phyloP scores from a whole-genome alignment of 2,113 vertebrate species.

The Calyptomena viridis region DNA sequence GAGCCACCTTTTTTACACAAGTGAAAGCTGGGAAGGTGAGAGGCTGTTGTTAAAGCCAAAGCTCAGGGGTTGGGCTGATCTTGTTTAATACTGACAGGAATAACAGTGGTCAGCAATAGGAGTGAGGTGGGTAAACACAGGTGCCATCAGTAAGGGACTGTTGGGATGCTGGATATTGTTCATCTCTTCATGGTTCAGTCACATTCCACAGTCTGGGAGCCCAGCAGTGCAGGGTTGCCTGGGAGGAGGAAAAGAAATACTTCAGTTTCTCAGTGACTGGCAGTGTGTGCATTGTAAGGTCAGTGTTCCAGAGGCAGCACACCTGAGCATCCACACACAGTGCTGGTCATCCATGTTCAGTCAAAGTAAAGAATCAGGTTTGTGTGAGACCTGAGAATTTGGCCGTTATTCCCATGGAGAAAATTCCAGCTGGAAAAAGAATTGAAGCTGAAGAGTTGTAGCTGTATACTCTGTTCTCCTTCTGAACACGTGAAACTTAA shows the following conservation, averaged over 20 bases:
- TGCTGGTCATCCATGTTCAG: background rate
- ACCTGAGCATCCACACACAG: fast-evolving
- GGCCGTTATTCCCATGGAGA: background rate
- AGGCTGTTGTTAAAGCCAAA: background rate
- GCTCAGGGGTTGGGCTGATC: background rate
- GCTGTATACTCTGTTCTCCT: background rate
- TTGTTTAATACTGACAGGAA: background rate
- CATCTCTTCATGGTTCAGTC: background rate
- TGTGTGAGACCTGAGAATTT: background rate
- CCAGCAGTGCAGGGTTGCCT: background rate
- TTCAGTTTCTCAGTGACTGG: background rate
- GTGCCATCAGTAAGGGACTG: background rate
- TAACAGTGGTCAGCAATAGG: background rate
- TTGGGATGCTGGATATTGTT: background rate
- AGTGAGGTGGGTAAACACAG: background rate
- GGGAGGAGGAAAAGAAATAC: background rate
- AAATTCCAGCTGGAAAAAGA: background rate
- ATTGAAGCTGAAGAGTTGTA: background rate
- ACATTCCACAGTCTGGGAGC: background rate
- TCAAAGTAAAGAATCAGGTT: background rate
- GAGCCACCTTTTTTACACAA: background rate
- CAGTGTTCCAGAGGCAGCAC: background rate
- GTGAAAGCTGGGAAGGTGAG: background rate
- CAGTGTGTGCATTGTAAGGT: background rate
- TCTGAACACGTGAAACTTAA: background rate